Base-by-base conservation (phyloP, 2,888 invertebrate genomes). In the Synanthedon myopaeformis region DNA sequence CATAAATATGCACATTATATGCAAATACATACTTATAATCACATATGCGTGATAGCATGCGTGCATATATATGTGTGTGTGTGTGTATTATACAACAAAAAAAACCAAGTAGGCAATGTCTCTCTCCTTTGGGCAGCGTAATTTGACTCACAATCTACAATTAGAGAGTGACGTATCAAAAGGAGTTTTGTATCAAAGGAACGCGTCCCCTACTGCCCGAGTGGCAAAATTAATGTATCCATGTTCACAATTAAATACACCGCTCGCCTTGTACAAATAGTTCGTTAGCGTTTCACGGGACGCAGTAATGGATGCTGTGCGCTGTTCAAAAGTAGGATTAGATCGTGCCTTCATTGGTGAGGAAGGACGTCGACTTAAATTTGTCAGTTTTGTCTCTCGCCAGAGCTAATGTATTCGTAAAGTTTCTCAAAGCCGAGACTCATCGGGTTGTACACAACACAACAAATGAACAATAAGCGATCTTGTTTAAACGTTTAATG, bases 351-450 rank as follows among this genome's bases (percentile, higher is more conserved):
- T 61, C 42, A 53, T 55, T 54, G 57, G 58, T 56, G 54, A 52
- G 54, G 54, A 59, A 65, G 67, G 62, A 61, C 59, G 76, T 76
- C 78, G 70, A 69, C 67, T 71, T 68, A 64, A 76, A 80, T 82
- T 82, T 79, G 79, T 82, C 82, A 81, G 74, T 74, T 73, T 68
- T 72, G 76, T 72, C 72, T 71, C 68, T 70, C 65, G 67, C 70
- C 62, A 69, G 71, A 74, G 79, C 75, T 82, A 82, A 82, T 82
- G 82, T 82, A 82, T 82, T 82, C 82, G 61, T 66, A 70, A 82
- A 82, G 78, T 82, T 82, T 70, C 71, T 72, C 68, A 79, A 78
- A 81, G 77, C 76, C 69, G 70, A 69, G 4, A 4, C 67, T 76
- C 74, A 74, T 71, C 67, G 71, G 69, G 63, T 45, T 45, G 45